Base-by-base conservation (phyloP, 2,113 vertebrate genomes). In the Piprites chloris region DNA sequence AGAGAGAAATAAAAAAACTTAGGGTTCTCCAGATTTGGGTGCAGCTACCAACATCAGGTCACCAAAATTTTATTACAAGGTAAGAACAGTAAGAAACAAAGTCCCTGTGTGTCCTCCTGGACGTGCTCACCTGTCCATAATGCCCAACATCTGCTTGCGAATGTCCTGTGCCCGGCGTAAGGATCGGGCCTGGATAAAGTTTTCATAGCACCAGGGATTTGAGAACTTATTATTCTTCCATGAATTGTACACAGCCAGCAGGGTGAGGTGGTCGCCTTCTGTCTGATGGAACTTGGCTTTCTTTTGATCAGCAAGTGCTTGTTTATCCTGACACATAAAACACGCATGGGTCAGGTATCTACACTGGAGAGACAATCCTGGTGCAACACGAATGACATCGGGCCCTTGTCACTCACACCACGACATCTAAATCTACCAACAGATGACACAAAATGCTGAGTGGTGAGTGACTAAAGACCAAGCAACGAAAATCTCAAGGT, bases 211-310 rank as follows among this genome's bases (percentile, higher is more conserved):
- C 99, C 99, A 99, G 10, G 99, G 99, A 94, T 99, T 99, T 87
- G 99, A 99, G 96, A 99, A 99, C 91, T 99, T 99, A 91, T 99
- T 99, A 87, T 99, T 99, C 96, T 99, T 99, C 99, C 99, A 99
- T 63, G 99, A 99, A 93, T 99, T 99, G 97, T 99, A 99, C n/a
- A 99, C 99, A 6, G 99, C 99, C 97, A 99, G 97, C 81, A 99
- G 96, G 5, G 99, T 99, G 80, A 99, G 98, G 87, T 99, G 99
- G 89, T 99, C 99, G 5, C 99, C 99, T 97, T 99, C 99, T 1
- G 99, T 99, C 76, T 99, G 99, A 97, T 99, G 99, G 96, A 99
- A 99, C 96, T 99, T 99, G 22, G 99, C 99, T 95, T 99, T 99
- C 98, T 99, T 99, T 95, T 99, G 99, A 96, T 99, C 99, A 12